Evolutionary conservation across 2,113 vertebrate genomes (phyloP), one percentile per base, ranked within the genome.

Genomic region (Python bivittatus): DNA sequence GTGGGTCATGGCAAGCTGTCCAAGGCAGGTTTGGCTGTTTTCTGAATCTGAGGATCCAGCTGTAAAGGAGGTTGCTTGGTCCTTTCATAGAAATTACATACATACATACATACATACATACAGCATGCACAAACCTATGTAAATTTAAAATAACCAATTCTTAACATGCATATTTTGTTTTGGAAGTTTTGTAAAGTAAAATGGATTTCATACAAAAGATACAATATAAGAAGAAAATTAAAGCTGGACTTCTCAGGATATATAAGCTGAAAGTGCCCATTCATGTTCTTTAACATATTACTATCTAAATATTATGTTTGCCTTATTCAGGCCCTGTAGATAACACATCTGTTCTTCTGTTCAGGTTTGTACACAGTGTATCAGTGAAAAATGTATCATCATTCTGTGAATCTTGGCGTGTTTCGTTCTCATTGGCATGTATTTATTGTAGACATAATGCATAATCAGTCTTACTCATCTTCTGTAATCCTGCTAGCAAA

Each of bases 281-380:
- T 91, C 44, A 86, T 86, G 56, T 61, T 61, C 57, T 29, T 54
- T 57, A 61, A 20, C 29, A 61, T 58, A 91, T 91, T 91, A 86
- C 90, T 57, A 52, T 91, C 84, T 91, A 86, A 61, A 64, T 61
- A 64, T 90, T 90, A 84, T 57, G 23, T 61, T 61, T 91, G 29
- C 6, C 84, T 91, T 64, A 91, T 48, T 86, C 33, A 86, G 84
- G 29, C 29, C 83, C n/a, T 91, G 84, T 91, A 86, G 44, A 91
- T 91, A 38, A 91, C 29, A 91, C 90, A 86, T 86, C 48, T 91
- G 57, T 52, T 91, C 84, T 64, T 91, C 57, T 61, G 29, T 13
- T 91, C 58, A 86, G 57, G 84, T 86, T 91, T 91, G 83, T 86
- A 91, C 90, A 91, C 56, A 91, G n/a, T 91, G 42, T 91, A 61